Evolutionary conservation across 2,797 vertebrate species (phyloP), one percentile per base, ranked within the genome.

Genomic region (Catamblyrhynchus diadema): DNA sequence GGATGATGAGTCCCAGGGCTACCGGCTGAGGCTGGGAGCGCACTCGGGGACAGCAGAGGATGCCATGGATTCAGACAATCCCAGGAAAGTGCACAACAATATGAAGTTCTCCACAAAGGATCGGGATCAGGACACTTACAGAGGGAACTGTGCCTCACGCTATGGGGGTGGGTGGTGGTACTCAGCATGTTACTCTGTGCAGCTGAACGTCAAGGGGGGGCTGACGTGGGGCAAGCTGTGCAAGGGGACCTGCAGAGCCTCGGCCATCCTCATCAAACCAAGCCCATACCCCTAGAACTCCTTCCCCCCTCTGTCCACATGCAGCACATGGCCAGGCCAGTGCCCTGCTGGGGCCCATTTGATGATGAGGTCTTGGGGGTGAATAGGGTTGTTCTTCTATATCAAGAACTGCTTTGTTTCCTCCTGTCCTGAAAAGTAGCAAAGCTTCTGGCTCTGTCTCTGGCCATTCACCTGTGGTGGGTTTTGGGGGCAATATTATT

Each of bases 71-170:
- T 90, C 94, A 45, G 60, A 87, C 11, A 83, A 54, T 20, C 78
- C 91, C 30, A 93, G 48, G 9, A 84, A 54, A 3, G 51, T 91
- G 42, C 96, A 97, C 66, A 89, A 97, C 84, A 96, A 91, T 25
- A 97, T 96, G 96, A 97, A 95, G 60, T 97, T 97, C 88, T 95
- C 96, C 45, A 60, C 95, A 0, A 97, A 97, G 5, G 96, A 97
- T 32, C 72, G 32, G 61, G 95, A 97, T 47, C 95, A 97, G 73
- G 96, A 97, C 56, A 97, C 94, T 15, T 85, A 57, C 33, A 57
- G 92, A 1, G 85, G 77, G 35, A 97, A 97, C 83, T 97, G 97
- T 77, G 96, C 96, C 37, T 78, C 73, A 4, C 24, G 72, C 33
- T 88, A 19, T 0, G 79, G 86, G 27, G 97, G 96, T 0, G 91